phyloP scores from a whole-genome alignment of 2,888 invertebrate genomes.

The Epirrhoe tristata region DNA sequence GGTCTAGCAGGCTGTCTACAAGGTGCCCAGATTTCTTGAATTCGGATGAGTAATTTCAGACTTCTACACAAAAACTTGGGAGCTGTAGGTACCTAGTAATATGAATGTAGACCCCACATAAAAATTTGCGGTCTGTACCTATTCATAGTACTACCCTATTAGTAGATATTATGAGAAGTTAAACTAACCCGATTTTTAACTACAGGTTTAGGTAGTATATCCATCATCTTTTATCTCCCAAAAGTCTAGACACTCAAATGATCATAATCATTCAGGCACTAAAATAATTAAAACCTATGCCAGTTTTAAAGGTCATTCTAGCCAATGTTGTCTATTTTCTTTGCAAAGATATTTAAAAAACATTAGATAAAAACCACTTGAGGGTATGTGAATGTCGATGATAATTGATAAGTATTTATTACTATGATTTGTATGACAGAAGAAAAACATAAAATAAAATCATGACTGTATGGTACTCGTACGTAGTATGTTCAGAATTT shows the following conservation, averaged over 20 bases:
- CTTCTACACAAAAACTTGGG: too few relatives aligned
- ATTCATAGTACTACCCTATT: too few relatives aligned
- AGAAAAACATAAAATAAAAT: too few relatives aligned
- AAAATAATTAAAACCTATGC: constrained; percentile 19
- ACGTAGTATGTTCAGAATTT: too few relatives aligned
- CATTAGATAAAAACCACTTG: not conserved
- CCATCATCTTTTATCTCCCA: constrained; percentile 31
- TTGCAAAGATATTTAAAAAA: not conserved
- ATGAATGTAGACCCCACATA: too few relatives aligned
- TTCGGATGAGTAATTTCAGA: too few relatives aligned
- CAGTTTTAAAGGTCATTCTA: constrained; percentile 24
- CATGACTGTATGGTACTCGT: too few relatives aligned
- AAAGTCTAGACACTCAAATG: constrained; percentile 29
- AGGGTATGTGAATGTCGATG: not conserved
- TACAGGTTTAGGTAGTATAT: constrained; percentile 5
- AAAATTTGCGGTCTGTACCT: too few relatives aligned
- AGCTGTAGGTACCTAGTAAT: too few relatives aligned
- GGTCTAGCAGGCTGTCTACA: too few relatives aligned
- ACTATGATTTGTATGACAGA: too few relatives aligned
- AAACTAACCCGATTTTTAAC: not conserved
- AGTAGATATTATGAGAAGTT: not conserved
- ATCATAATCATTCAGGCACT: constrained; percentile 19
- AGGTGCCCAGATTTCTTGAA: too few relatives aligned
- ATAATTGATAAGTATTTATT: not conserved
- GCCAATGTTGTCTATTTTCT: constrained; percentile 9